These are phyloP conservation scores for Maccullochella peelii DNA, from an alignment of 2,113 vertebrate species.

Conservation along the genomic window DNA sequence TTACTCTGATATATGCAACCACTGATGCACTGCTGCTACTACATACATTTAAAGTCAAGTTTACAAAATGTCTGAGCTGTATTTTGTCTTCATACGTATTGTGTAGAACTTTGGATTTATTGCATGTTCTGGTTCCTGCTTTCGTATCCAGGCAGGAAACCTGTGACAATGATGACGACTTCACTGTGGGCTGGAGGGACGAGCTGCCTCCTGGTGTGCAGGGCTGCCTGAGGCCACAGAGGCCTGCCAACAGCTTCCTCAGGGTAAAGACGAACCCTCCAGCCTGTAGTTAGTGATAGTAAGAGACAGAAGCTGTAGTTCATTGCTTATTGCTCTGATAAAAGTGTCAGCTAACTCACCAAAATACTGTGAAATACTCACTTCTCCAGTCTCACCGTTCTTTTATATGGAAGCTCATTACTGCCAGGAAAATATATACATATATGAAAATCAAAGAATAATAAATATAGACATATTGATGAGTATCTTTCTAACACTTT, in stretches of 20 bases:
- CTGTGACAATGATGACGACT: constrained; percentile 91
- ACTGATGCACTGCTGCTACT: neutral
- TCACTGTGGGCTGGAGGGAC: constrained; percentile 77
- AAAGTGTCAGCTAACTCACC: neutral
- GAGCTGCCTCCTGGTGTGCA: constrained; percentile 80
- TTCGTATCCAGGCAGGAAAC: constrained; percentile 83
- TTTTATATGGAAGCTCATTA: neutral
- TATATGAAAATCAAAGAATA: neutral
- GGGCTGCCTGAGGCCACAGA: constrained; percentile 87
- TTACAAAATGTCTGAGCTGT: neutral
- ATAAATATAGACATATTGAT: too few species aligned
- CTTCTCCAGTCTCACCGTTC: neutral
- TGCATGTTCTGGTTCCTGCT: neutral
- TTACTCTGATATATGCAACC: neutral
- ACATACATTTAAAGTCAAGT: neutral
- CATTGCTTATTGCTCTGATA: neutral
- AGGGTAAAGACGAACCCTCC: constrained; percentile 78
- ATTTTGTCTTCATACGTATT: neutral
- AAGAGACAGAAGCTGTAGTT: neutral
- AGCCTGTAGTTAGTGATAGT: neutral
- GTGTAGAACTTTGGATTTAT: neutral
- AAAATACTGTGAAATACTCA: neutral
- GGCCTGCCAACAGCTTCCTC: constrained; percentile 88
- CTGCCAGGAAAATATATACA: neutral
- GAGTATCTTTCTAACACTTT: too few species aligned